Evolutionary conservation across 64 coral and sea anemone genomes (phyloP).

Genomic region (Dendronephthya gigantea): DNA sequence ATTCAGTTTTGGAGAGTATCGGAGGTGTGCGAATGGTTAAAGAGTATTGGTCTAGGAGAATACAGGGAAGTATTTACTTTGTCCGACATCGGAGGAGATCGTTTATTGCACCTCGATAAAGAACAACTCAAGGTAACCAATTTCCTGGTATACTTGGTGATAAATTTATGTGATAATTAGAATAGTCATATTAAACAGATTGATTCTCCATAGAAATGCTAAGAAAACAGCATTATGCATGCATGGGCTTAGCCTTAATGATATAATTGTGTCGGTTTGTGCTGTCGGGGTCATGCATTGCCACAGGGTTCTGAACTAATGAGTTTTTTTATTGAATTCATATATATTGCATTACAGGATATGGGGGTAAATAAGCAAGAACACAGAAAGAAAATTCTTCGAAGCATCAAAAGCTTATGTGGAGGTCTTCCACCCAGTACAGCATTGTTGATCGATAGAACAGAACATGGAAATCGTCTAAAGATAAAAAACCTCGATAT

Average conservation of each 20-base stretch:
- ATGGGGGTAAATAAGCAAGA: constrained; percentile 81
- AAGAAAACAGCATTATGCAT: too few species aligned
- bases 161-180: too few species aligned
- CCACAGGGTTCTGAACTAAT: too few species aligned
- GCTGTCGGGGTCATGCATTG: too few species aligned
- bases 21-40: constrained; percentile 3
- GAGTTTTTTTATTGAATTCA: not conserved
- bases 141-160: too few species aligned
- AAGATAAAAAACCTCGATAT: not conserved
- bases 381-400: constrained; percentile 73
- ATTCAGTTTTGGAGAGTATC: not conserved
- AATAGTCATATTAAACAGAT: too few species aligned
- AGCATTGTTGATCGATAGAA: constrained; percentile 69
- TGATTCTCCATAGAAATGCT: too few species aligned
- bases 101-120: not conserved
- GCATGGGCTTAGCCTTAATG: too few species aligned
- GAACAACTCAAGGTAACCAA: constrained; percentile 1
- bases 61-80: not conserved
- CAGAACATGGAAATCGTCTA: constrained; percentile 3
- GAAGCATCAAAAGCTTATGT: constrained; percentile 61
- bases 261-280: too few species aligned
- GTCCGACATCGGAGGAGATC: not conserved
- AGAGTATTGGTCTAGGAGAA: not conserved
- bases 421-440: constrained; percentile 63
- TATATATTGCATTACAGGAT: constrained; percentile 44